Base-by-base conservation (phyloP, 2,888 invertebrate genomes). In the Nephrotoma flavescens region DNA sequence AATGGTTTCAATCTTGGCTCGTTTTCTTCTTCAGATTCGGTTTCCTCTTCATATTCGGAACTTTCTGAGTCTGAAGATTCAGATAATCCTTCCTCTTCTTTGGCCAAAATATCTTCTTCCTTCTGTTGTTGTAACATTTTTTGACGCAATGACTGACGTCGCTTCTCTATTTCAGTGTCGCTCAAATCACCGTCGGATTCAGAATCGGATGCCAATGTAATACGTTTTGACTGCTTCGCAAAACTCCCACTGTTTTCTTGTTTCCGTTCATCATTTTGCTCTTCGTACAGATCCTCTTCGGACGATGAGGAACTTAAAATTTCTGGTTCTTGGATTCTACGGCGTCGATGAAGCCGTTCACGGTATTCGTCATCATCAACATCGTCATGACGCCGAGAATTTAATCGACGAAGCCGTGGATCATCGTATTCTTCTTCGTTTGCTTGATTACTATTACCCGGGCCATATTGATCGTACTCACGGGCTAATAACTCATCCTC, bases 1-100 rank as follows among this genome's bases (percentile, higher is more conserved):
- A 99, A 96, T 0, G 98, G 99, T 90, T 98, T 99, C 7, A 99
- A 93, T 87, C 98, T 93, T 0, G 98, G 98, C 6, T 97, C 97
- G 87, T 96, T 96, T 90, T 98, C 98, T 91, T 97, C 97, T 91
- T 97, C 97, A 87, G 96, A 96, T 91, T 97, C 97, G 44, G 96
- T 95, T 89, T 97, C 92, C 83, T 92, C 96, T 89, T 97, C 97
- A 90, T 97, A 96, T 89, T 95, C 95, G 0, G 96, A 96, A 86
- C 95, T 95, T 86, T 96, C 96, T 87, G 94, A 94, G 42, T 94
- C 94, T 85, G 94, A 94, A 42, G 94, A 94, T 87, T 93, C 94
- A 0, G 93, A 94, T 89, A 93, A 90, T 90, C 93, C 93, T 89
- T 95, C 94, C 83, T 94, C 94, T 88, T 94, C 94, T 87, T 91